phyloP scores from a whole-genome alignment of 1,140 invertebrate genomes.

The Physella acuta region DNA sequence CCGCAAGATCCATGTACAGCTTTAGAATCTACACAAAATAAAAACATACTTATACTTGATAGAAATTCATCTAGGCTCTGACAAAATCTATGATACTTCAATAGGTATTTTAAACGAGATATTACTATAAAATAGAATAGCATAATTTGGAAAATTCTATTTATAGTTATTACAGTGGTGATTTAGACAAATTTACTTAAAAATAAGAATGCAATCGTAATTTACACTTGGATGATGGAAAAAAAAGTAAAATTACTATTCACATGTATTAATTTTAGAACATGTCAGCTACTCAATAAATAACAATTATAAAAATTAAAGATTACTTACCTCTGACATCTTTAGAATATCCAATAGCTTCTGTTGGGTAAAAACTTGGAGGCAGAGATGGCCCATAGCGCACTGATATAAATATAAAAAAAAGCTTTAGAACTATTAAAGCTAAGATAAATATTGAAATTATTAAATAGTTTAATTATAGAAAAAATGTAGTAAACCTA shows the following conservation, averaged over 20 bases:
- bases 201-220: no score
- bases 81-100: no score
- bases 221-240: no score
- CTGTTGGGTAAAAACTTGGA: constrained; percentile 6
- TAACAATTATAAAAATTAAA: no score
- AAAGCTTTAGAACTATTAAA: not conserved
- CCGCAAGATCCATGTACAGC: constrained; percentile 67
- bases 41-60: not conserved
- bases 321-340: constrained; percentile 20
- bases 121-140: not conserved
- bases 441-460: not conserved
- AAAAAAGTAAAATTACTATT: no score
- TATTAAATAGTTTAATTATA: not conserved
- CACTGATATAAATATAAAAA: constrained; percentile 2
- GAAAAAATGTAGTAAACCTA: not conserved
- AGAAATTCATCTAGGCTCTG: not conserved
- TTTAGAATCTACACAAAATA: constrained; percentile 39
- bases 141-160: no score
- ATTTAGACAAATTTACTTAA: no score
- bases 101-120: no score
- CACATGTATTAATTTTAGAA: no score
- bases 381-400: constrained; percentile 18
- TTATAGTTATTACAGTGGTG: no score
- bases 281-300: no score
- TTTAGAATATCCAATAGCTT: constrained; percentile 11